These are phyloP conservation scores for Anoplolepis gracilipes DNA, from an alignment of 1,140 invertebrate genomes.

Conservation along the genomic window DNA sequence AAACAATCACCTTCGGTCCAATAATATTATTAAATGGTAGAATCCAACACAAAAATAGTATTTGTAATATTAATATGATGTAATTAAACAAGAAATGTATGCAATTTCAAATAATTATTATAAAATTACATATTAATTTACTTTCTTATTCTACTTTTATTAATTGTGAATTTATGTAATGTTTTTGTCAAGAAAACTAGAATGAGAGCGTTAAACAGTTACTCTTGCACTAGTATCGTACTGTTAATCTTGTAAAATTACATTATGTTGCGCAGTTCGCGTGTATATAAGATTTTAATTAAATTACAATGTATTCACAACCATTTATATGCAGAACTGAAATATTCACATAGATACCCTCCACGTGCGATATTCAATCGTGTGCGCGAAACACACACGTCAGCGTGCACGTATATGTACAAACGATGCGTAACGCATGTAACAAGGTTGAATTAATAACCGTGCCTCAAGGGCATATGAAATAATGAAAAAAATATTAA, in stretches of 20 bases:
- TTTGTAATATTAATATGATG: neutral
- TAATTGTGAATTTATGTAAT: conserved; percentile 5
- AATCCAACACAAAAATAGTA: neutral
- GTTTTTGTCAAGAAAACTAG: conserved; percentile 7
- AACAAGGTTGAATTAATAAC: conserved; percentile 54
- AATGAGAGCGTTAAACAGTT: neutral
- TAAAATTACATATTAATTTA: neutral
- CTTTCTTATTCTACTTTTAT: neutral
- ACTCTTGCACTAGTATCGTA: conserved; percentile 5
- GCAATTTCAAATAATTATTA: neutral
- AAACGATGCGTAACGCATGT: conserved; percentile 47
- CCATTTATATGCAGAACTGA: neutral
- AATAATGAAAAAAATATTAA: conserved; percentile 7
- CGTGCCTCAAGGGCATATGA: conserved; percentile 1
- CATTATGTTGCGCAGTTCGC: conserved; percentile 4
- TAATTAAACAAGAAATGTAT: neutral
- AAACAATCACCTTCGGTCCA: neutral
- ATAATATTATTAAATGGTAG: neutral
- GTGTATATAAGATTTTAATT: conserved; percentile 10
- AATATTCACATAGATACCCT: conserved; percentile 25
- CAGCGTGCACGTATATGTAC: conserved; percentile 9
- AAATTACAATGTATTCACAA: conserved; percentile 34
- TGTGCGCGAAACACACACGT: conserved; percentile 11
- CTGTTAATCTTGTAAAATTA: conserved; percentile 45
- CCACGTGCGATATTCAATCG: neutral